A percentile compares a stretch with the other conserved stretches of the same genome.
These are phyloP conservation scores for Cercopithecus petaurista DNA, from an alignment of 2,797 vertebrate species.

Conservation along the genomic window DNA sequence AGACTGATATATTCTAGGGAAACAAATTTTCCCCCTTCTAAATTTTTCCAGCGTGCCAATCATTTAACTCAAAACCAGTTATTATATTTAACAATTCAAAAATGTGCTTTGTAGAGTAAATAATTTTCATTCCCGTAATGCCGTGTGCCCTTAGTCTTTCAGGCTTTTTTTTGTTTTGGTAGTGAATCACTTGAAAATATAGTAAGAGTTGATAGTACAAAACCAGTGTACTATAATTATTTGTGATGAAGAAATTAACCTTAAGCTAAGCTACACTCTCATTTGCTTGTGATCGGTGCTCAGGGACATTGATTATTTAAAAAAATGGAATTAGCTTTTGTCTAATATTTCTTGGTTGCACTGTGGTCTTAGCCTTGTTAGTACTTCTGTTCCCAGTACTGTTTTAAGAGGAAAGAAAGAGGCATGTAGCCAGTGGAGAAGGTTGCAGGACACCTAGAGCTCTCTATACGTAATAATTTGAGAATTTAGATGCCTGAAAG, in stretches of 20 bases:
- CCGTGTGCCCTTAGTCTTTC: background rate
- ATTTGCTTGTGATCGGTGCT: slow-evolving; percentile 1
- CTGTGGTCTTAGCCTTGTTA: background rate
- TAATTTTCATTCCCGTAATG: background rate
- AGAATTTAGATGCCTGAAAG: background rate
- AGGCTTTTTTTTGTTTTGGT: background rate
- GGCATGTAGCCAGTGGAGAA: background rate
- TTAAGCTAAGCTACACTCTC: background rate
- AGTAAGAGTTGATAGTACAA: background rate
- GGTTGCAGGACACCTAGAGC: background rate
- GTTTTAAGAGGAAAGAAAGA: slow-evolving; percentile 35
- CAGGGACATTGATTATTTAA: background rate
- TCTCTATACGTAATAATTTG: background rate
- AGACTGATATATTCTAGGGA: background rate
- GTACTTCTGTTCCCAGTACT: background rate
- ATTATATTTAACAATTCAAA: background rate
- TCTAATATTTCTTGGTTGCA: background rate
- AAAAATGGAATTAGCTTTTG: slow-evolving; percentile 26
- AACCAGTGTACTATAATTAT: slow-evolving; percentile 4
- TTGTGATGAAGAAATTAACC: slow-evolving; percentile 46
- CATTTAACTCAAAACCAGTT: background rate
- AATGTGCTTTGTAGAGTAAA: background rate
- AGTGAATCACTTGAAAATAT: background rate
- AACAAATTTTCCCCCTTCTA: background rate
- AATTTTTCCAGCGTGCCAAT: background rate